These are phyloP conservation scores for Spilogale gracilis DNA, from an alignment of 2,113 vertebrate species.

Conservation along the genomic window DNA sequence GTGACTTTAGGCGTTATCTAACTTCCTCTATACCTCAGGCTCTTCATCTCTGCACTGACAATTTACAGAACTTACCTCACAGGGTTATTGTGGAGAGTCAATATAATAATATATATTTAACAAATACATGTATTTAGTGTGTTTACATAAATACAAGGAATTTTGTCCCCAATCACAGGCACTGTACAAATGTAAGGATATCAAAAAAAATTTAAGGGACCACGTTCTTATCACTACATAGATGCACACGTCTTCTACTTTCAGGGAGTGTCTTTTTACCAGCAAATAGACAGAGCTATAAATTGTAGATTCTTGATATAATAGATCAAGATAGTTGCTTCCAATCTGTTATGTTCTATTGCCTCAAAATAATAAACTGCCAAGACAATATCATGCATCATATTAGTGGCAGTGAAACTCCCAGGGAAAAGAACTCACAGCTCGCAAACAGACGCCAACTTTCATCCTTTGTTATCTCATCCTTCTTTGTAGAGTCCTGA, in stretches of 20 bases:
- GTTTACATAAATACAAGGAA: neutral
- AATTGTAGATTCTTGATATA: slow-evolving; percentile 77
- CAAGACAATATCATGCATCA: slow-evolving; percentile 68
- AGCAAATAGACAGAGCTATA: slow-evolving; percentile 71
- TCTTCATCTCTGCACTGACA: neutral
- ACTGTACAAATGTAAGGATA: slow-evolving; percentile 6
- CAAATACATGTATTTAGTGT: neutral
- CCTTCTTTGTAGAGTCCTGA: slow-evolving; percentile 57
- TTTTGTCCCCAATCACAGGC: neutral
- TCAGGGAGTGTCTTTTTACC: slow-evolving; percentile 53
- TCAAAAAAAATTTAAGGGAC: slow-evolving; percentile 25
- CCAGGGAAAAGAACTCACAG: slow-evolving; percentile 2
- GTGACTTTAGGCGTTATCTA: neutral
- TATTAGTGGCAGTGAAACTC: slow-evolving; percentile 70
- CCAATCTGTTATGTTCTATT: slow-evolving; percentile 78
- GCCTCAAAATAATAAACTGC: slow-evolving; percentile 82
- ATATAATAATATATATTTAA: neutral
- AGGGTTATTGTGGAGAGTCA: neutral
- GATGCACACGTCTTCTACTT: neutral
- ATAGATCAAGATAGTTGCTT: slow-evolving; percentile 79
- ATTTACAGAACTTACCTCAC: slow-evolving; percentile 17
- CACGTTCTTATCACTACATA: neutral
- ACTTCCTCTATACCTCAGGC: neutral
- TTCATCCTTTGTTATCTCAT: slow-evolving; percentile 57
- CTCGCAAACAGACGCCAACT: slow-evolving; percentile 12